phyloP scores from a whole-genome alignment of 2,888 invertebrate species.

The Desoria tigrina region DNA sequence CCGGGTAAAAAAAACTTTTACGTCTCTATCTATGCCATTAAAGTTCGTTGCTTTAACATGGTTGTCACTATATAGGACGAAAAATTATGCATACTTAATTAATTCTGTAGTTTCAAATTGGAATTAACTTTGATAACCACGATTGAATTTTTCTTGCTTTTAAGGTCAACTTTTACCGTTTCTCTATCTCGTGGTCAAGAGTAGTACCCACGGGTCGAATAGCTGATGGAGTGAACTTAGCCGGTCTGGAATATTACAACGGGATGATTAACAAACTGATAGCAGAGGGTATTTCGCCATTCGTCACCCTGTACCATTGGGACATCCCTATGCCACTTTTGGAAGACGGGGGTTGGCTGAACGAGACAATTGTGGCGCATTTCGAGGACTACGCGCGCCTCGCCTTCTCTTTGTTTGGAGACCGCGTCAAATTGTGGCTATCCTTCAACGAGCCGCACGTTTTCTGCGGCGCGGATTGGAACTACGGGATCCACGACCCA shows the following conservation, averaged over 20 bases:
- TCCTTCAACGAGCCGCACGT: constrained; percentile 46
- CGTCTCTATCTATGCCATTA: no score
- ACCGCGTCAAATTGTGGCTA: constrained; percentile 56
- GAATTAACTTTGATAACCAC: no score
- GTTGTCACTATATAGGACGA: no score
- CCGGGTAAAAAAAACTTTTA: no score
- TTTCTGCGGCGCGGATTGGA: constrained; percentile 35
- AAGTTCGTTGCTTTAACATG: no score
- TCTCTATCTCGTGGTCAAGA: constrained; percentile 59
- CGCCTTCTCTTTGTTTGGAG: constrained; percentile 59
- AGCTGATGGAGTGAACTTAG: constrained; percentile 61
- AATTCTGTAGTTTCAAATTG: no score
- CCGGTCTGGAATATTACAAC: constrained; percentile 75
- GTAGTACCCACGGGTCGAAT: constrained; percentile 57
- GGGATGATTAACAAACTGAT: constrained; percentile 71
- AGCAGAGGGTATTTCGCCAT: constrained; percentile 63
- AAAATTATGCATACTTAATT: no score
- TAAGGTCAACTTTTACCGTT: constrained; percentile 54
- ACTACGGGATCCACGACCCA: constrained; percentile 12
- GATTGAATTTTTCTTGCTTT: no score
- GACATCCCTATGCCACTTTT: constrained; percentile 60
- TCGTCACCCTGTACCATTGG: constrained; percentile 56
- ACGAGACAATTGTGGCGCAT: constrained; percentile 59
- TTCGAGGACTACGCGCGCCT: constrained; percentile 61
- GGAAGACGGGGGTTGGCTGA: constrained; percentile 58